Conservation (phyloP, 2,113 vertebrate species). For the Dicaeum eximium region DNA sequence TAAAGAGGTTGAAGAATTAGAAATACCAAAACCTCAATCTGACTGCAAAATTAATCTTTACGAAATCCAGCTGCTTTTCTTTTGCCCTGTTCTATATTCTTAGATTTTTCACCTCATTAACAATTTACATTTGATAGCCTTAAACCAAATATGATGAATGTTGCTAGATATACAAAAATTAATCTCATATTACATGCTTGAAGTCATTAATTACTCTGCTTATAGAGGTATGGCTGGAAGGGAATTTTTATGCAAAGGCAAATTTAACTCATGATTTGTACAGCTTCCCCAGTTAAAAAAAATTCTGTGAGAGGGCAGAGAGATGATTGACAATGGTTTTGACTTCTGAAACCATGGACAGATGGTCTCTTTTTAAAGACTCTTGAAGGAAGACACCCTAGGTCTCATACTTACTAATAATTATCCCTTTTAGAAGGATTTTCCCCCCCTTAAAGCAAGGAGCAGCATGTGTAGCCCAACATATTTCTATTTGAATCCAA, state of each 20-base stretch:
- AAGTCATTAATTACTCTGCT: conserved; percentile 59
- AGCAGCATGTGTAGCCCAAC: background rate
- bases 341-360: background rate
- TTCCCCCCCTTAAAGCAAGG: background rate
- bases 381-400: background rate
- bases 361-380: background rate
- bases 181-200: conserved; percentile 58
- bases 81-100: background rate
- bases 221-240: conserved; percentile 28
- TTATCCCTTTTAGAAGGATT: background rate
- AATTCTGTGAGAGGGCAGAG: background rate
- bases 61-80: conserved; percentile 42
- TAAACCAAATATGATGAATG: conserved; percentile 69
- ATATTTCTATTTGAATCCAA: background rate
- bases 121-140: conserved; percentile 65
- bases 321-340: background rate
- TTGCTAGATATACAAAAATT: conserved; percentile 65
- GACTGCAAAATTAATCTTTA: conserved; percentile 60
- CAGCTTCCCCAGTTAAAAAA: background rate
- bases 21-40: conserved; percentile 59
- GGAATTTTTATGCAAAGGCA: conserved; percentile 30
- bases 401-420: background rate
- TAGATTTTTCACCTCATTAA: conserved; percentile 65
- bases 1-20: conserved; percentile 53
- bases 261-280: conserved; percentile 21